phyloP scores from a whole-genome alignment of 1,140 invertebrate species.

The Orussus abietinus region DNA sequence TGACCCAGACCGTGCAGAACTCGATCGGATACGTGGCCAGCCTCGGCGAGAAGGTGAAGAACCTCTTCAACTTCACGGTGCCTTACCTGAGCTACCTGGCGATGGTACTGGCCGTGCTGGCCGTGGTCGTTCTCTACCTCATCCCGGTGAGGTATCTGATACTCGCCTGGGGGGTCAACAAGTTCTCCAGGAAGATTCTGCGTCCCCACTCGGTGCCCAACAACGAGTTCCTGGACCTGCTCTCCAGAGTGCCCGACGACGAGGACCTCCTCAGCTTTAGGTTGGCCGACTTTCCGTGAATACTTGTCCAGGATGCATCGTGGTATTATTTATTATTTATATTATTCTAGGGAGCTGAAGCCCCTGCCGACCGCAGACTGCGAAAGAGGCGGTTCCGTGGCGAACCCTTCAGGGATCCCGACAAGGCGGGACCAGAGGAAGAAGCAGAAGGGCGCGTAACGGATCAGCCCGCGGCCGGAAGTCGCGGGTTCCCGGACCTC shows the following conservation, averaged over 20 bases:
- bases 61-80: slow-evolving; percentile 96
- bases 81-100: slow-evolving; percentile 94
- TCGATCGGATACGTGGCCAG: slow-evolving; percentile 90
- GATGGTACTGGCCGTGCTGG: slow-evolving; percentile 70
- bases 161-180: slow-evolving; percentile 95
- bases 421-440: slow-evolving; percentile 54
- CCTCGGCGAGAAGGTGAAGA: slow-evolving; percentile 87
- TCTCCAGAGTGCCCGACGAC: slow-evolving; percentile 94
- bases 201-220: slow-evolving; percentile 93
- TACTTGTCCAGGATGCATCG: slow-evolving; percentile 21
- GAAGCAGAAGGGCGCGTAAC: slow-evolving; percentile 59
- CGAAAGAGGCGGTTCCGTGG: slow-evolving; percentile 31
- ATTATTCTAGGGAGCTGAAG: slow-evolving; percentile 57
- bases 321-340: slow-evolving; percentile 21
- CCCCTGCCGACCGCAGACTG: slow-evolving; percentile 51
- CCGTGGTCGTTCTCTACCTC: slow-evolving; percentile 78
- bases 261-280: slow-evolving; percentile 77
- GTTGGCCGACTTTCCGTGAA: slow-evolving; percentile 19
- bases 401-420: slow-evolving; percentile 15
- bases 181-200: slow-evolving; percentile 91
- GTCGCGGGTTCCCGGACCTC: slow-evolving; percentile 43
- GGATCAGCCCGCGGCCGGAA: slow-evolving; percentile 45
- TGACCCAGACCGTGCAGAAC: slow-evolving; percentile 91
- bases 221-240: slow-evolving; percentile 93
- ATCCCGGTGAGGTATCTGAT: slow-evolving; percentile 89